phyloP scores from a whole-genome alignment of 2,797 vertebrate species.

The Clarias platycephalus region DNA sequence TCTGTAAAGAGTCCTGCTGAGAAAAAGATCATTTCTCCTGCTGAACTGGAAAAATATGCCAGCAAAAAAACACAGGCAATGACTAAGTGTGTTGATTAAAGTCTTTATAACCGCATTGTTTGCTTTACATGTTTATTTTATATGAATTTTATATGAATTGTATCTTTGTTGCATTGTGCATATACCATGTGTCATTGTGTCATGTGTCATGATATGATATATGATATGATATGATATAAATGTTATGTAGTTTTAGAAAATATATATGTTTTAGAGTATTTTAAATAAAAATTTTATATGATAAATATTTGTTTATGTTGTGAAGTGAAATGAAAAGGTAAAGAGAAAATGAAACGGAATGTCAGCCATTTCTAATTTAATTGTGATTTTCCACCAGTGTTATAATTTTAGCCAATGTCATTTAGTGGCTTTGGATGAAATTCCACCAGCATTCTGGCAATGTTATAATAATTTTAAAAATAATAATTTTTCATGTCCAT shows the following conservation, averaged over 20 bases:
- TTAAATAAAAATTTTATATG: not conserved
- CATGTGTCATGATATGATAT: not conserved
- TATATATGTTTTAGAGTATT: not conserved
- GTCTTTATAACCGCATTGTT: not conserved
- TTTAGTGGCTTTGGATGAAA: not conserved
- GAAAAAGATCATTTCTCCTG: not conserved
- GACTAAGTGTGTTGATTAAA: not conserved
- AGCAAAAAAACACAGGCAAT: not conserved
- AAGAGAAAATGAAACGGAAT: not conserved
- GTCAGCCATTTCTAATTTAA: not conserved
- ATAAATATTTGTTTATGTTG: not conserved
- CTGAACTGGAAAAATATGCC: not conserved
- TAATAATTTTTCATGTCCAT: too few species aligned
- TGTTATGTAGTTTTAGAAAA: not conserved
- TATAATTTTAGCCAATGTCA: not conserved
- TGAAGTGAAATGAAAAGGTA: not conserved
- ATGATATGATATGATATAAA: not conserved
- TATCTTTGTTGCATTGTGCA: not conserved
- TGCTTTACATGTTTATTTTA: not conserved
- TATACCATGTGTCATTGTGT: not conserved
- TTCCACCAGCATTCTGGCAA: not conserved
- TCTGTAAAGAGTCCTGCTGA: not conserved
- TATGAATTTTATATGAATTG: not conserved
- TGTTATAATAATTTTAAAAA: not conserved
- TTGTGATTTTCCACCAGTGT: not conserved